Base-by-base conservation (phyloP, 2,797 vertebrate genomes). In the Manis crassicaudata region DNA sequence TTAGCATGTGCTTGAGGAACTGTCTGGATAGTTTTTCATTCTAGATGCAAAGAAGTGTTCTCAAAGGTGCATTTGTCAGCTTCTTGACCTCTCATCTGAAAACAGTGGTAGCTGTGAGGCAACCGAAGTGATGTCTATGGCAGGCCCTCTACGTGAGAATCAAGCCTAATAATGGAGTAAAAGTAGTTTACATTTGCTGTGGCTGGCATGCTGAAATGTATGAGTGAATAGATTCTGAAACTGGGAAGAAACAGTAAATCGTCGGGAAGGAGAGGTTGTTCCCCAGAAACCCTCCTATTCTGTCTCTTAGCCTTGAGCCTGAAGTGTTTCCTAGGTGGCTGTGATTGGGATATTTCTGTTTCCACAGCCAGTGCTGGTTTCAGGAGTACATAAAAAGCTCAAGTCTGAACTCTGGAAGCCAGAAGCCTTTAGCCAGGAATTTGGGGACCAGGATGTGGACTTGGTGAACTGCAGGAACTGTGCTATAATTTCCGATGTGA, bases 391-490 rank as follows among this genome's bases (percentile, higher is more conserved):
- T 98, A 99, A 99, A 98, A 99, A 99, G 84, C 99, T 99, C 96
- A 99, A 99, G 92, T 88, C 97, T 89, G 94, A 98, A 54, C 98
- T 99, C 97, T 99, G 99, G 99, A 99, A 98, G 90, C 99, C 99
- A 46, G 99, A 99, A 96, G 99, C 99, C 92, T 99, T 99, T 98
- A 99, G 99, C 97, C 97, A 98, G 95, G 99, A 99, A 98, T 99
- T 99, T 98, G 99, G 99, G 97, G 99, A 99, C 97, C 99, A 99
- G 98, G 99, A 99, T 97, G 99, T 99, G 77, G 99, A 99, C 98
- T 98, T 99, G 98, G 99, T 99, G 96, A 99, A 99, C 98, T 99
- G 99, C 98, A 99, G 99, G 96, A 99, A 99, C 98, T 99, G 99
- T 98, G 99, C 99, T 97, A 99, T 99, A 96, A 99, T 99, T 98